Evolutionary conservation across 92 coral and sea anemone genomes (phyloP).

Genomic region (Epizoanthus ramosus): DNA sequence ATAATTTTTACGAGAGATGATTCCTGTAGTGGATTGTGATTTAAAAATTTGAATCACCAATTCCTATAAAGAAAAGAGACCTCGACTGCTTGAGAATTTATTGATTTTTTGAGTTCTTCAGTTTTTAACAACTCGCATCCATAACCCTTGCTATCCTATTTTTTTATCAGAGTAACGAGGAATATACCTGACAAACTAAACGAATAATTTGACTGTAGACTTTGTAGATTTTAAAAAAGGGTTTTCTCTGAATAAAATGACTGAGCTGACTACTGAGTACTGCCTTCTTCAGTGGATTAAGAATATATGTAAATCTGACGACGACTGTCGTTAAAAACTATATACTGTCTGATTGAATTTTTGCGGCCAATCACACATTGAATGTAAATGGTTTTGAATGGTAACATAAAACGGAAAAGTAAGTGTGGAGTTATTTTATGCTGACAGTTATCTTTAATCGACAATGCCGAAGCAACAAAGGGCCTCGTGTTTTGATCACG

Average conservation of each 20-base stretch:
- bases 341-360: neutral
- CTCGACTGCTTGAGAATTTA: too few species aligned
- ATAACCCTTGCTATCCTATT: neutral
- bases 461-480: slow-evolving; percentile 10
- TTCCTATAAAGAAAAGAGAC: too few species aligned
- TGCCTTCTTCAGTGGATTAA: too few species aligned
- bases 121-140: neutral
- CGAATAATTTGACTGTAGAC: neutral
- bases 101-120: too few species aligned
- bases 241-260: too few species aligned
- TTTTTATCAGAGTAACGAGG: neutral
- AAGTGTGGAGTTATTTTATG: slow-evolving; percentile 17
- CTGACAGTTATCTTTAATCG: neutral
- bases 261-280: too few species aligned
- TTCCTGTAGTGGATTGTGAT: too few species aligned
- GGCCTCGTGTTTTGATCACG: slow-evolving; percentile 27
- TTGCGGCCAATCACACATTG: neutral
- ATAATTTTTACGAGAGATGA: too few species aligned
- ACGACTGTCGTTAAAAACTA: too few species aligned
- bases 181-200: neutral
- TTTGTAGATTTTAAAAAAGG: too few species aligned
- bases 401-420: slow-evolving; percentile 2
- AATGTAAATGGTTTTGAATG: neutral
- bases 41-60: too few species aligned
- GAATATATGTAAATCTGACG: too few species aligned